Percentiles rank a stretch among this genome's conserved stretches.
phyloP scores from a whole-genome alignment of 2,888 invertebrate genomes.

The Callyntrura sp. region DNA sequence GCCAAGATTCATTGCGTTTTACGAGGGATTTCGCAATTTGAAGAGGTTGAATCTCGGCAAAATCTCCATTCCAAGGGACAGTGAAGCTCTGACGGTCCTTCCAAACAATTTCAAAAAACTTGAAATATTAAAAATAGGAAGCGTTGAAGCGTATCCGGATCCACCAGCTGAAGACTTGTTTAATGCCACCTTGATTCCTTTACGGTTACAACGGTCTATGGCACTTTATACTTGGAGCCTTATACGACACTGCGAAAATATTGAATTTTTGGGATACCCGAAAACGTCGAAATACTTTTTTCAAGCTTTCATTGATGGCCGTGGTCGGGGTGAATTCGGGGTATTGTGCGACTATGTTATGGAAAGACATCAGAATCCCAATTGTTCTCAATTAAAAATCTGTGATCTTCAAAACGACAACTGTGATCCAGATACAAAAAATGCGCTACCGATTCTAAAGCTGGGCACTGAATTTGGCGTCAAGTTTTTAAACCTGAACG shows the following conservation, averaged over 20 bases:
- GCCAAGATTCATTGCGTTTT: slow-evolving; percentile 14
- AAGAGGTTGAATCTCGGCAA: slow-evolving; percentile 34
- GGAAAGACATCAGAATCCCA: not conserved
- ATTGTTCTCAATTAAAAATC: not conserved
- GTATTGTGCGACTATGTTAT: slow-evolving; percentile 62
- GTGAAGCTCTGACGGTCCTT: not conserved
- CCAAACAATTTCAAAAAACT: slow-evolving; percentile 41
- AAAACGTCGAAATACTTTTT: slow-evolving; percentile 61
- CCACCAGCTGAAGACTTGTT: slow-evolving; percentile 60
- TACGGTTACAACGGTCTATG: slow-evolving; percentile 48
- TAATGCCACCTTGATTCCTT: slow-evolving; percentile 48
- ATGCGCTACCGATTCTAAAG: slow-evolving; percentile 48
- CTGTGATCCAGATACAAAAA: slow-evolving; percentile 55
- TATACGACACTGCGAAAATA: slow-evolving; percentile 55
- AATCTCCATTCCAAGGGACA: slow-evolving; percentile 51
- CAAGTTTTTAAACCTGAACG: slow-evolving; percentile 58
- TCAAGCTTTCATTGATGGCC: slow-evolving; percentile 62
- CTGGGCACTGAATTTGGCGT: slow-evolving; percentile 55
- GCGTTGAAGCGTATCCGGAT: slow-evolving; percentile 58
- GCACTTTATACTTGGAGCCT: slow-evolving; percentile 59
- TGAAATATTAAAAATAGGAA: slow-evolving; percentile 53
- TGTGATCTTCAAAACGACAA: slow-evolving; percentile 62
- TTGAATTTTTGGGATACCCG: slow-evolving; percentile 63
- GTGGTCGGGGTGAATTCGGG: slow-evolving; percentile 63
- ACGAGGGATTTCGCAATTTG: slow-evolving; percentile 54